These are phyloP conservation scores for Drosophila falleni DNA, from an alignment of 2,888 invertebrate species.

Conservation along the genomic window DNA sequence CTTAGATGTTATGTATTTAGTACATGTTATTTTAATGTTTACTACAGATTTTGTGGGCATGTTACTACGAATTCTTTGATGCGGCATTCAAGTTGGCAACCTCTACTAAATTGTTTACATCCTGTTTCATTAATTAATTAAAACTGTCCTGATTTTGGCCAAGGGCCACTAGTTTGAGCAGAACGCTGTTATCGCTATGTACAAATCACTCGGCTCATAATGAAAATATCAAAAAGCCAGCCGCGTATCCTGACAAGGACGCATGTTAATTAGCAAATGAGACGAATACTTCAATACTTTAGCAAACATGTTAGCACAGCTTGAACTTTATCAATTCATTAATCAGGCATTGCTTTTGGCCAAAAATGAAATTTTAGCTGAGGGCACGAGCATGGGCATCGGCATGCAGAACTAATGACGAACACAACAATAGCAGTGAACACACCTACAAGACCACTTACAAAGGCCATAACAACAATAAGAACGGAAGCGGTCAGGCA, in stretches of 20 bases:
- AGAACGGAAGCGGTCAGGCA: conserved; percentile 24
- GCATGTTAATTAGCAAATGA: conserved; percentile 76
- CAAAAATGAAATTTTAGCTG: conserved; percentile 44
- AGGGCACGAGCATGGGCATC: conserved; percentile 20
- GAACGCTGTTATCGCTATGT: conserved; percentile 61
- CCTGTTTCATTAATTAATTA: conserved; percentile 63
- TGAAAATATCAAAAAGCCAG: conserved; percentile 65
- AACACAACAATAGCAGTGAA: conserved; percentile 48
- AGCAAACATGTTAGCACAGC: conserved; percentile 40
- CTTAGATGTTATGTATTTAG: no score
- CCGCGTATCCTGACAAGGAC: conserved; percentile 27
- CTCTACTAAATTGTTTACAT: not conserved
- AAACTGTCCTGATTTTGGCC: no score
- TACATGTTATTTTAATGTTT: no score
- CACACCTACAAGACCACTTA: conserved; percentile 57
- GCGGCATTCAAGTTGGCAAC: no score
- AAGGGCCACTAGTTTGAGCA: conserved; percentile 3
- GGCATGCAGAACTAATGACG: conserved; percentile 19
- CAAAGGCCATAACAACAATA: conserved; percentile 36
- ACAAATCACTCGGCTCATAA: conserved; percentile 72
- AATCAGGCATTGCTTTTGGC: conserved; percentile 61
- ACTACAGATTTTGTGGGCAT: no score
- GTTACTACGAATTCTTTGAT: not conserved
- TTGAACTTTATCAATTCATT: conserved; percentile 71
- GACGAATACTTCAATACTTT: conserved; percentile 27